These are phyloP conservation scores for Ganaspis brasiliensis DNA, from an alignment of 2,888 invertebrate species.

Conservation along the genomic window DNA sequence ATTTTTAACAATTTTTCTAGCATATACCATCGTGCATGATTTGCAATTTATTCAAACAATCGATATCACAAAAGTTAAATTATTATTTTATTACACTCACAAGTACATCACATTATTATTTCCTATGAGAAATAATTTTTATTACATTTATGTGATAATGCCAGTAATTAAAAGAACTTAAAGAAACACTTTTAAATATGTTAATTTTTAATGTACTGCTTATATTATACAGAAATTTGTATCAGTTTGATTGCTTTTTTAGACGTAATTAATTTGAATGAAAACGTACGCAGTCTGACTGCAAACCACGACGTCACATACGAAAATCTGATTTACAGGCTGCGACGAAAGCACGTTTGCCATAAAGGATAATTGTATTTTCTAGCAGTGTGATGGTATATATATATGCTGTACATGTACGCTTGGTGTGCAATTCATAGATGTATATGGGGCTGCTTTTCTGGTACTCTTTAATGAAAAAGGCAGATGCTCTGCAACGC, in stretches of 20 bases:
- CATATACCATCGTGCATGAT: too few relatives aligned
- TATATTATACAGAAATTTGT: not conserved
- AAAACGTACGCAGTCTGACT: constrained; percentile 38
- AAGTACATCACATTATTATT: too few relatives aligned
- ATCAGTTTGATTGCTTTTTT: constrained; percentile 19
- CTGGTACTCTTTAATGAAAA: constrained; percentile 32
- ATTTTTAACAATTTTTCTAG: too few relatives aligned
- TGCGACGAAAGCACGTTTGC: constrained; percentile 42
- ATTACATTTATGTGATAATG: too few relatives aligned
- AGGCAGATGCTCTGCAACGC: constrained; percentile 17
- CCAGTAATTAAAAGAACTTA: too few relatives aligned
- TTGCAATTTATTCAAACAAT: too few relatives aligned
- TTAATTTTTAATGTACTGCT: too few relatives aligned
- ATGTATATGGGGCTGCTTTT: constrained; percentile 1
- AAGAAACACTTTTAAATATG: too few relatives aligned
- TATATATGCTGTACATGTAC: not conserved
- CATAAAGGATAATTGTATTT: constrained; percentile 42
- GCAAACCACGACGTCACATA: constrained; percentile 37
- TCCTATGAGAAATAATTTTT: too few relatives aligned
- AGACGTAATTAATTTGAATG: constrained; percentile 27
- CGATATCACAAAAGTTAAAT: too few relatives aligned
- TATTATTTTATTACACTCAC: too few relatives aligned
- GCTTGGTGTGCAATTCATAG: not conserved
- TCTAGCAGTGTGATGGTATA: not conserved
- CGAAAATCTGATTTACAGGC: constrained; percentile 31